These are phyloP conservation scores for Xylocampa areola DNA, from an alignment of 2,888 invertebrate species.

Conservation along the genomic window DNA sequence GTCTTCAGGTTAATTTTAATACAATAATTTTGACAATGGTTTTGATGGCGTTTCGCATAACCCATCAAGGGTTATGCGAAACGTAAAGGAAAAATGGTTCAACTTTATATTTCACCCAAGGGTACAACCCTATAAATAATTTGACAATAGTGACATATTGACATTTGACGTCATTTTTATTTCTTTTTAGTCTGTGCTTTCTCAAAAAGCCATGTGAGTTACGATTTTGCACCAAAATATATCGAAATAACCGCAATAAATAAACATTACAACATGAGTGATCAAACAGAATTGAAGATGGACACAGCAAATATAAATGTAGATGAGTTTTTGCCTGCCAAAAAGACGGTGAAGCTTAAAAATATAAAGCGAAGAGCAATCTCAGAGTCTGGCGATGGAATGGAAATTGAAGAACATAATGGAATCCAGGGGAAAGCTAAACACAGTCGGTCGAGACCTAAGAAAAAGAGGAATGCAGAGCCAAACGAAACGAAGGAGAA, in stretches of 20 bases:
- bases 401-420: constrained; percentile 92
- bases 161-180: constrained; percentile 2
- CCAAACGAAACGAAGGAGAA: constrained; percentile 90
- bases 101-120: too few relatives aligned
- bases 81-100: too few relatives aligned
- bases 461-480: constrained; percentile 81
- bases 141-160: neutral
- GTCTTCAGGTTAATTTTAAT: too few relatives aligned
- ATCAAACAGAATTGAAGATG: constrained; percentile 66
- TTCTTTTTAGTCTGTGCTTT: constrained; percentile 45
- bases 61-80: too few relatives aligned
- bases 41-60: too few relatives aligned
- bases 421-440: constrained; percentile 88
- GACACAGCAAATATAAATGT: constrained; percentile 87
- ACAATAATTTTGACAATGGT: too few relatives aligned
- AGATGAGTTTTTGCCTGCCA: constrained; percentile 87
- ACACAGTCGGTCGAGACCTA: constrained; percentile 79
- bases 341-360: constrained; percentile 82
- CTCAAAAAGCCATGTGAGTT: constrained; percentile 54
- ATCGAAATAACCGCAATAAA: constrained; percentile 10
- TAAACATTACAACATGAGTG: constrained; percentile 30
- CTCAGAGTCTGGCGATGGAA: constrained; percentile 87
- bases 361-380: constrained; percentile 88
- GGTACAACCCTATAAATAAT: too few relatives aligned
- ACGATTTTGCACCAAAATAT: constrained; percentile 48